Conservation (phyloP, 1,140 invertebrate species). For the Diabrotica virgifera region DNA sequence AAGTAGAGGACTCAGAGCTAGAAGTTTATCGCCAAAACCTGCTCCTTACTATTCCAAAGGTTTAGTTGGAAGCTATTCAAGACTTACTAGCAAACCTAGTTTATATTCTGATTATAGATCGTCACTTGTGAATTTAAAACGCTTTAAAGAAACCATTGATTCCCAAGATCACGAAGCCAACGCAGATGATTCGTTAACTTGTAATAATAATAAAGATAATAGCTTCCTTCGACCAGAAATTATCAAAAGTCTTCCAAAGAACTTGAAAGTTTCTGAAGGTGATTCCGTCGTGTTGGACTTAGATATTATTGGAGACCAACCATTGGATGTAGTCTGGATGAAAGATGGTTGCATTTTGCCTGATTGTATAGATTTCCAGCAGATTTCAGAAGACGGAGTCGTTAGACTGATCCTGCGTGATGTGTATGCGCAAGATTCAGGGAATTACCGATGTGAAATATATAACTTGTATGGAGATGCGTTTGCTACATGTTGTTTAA, state of each 20-base stretch:
- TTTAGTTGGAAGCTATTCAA: constrained; percentile 48
- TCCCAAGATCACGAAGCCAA: neutral
- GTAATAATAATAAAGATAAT: neutral
- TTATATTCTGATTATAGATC: constrained; percentile 51
- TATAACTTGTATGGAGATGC: constrained; percentile 59
- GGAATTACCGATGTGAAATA: constrained; percentile 68
- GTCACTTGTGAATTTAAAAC: neutral
- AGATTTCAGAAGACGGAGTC: constrained; percentile 59
- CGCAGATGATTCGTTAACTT: neutral
- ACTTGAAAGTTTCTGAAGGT: constrained; percentile 24
- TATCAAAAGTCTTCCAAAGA: constrained; percentile 30
- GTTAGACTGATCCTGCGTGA: constrained; percentile 63
- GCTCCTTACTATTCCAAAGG: constrained; percentile 43
- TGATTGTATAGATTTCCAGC: constrained; percentile 65
- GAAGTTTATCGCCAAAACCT: constrained; percentile 48
- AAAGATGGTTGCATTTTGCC: constrained; percentile 65
- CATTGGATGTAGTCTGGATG: constrained; percentile 68
- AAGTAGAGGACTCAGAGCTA: constrained; percentile 46
- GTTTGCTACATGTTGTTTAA: constrained; percentile 53
- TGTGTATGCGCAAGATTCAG: constrained; percentile 64
- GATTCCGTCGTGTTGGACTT: constrained; percentile 26
- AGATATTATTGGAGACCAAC: constrained; percentile 52
- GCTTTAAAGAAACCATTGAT: neutral
- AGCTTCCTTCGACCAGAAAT: constrained; percentile 30
- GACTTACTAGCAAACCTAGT: constrained; percentile 55